phyloP scores from a whole-genome alignment of 1,140 invertebrate genomes.

The Globodera rostochiensis region DNA sequence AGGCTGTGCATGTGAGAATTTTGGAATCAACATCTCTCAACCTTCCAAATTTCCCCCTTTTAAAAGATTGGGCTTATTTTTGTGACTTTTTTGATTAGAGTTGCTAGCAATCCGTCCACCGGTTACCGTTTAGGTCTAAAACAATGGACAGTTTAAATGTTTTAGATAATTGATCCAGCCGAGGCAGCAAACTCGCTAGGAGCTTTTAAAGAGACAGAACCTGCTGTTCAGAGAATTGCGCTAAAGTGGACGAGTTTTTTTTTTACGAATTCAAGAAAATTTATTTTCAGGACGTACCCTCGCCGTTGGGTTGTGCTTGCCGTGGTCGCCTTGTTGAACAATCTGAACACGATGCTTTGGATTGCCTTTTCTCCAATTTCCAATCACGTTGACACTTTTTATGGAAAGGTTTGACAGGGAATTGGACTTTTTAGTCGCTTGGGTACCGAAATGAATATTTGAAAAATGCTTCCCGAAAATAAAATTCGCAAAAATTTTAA shows the following conservation, averaged over 20 bases:
- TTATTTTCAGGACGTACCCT: slow-evolving; percentile 49
- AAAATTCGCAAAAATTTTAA: too few species aligned
- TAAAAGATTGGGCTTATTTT: background rate
- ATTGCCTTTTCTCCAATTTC: slow-evolving; percentile 54
- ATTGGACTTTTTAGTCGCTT: too few species aligned
- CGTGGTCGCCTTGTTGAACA: slow-evolving; percentile 53
- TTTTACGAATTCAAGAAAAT: slow-evolving; percentile 6
- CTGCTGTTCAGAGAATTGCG: slow-evolving; percentile 31
- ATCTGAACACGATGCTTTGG: slow-evolving; percentile 51
- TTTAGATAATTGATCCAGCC: slow-evolving; percentile 39
- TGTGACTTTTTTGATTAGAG: background rate
- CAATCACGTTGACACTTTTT: slow-evolving; percentile 52
- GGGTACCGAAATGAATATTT: too few species aligned
- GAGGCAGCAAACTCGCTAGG: slow-evolving; percentile 35
- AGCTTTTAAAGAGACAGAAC: slow-evolving; percentile 37
- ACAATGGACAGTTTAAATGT: background rate
- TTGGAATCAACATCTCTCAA: too few species aligned
- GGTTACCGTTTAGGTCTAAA: background rate
- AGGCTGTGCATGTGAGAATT: background rate
- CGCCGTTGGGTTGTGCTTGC: slow-evolving; percentile 52
- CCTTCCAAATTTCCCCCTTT: background rate
- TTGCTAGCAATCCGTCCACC: background rate
- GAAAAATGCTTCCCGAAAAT: too few species aligned
- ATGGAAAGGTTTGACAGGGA: slow-evolving; percentile 22
- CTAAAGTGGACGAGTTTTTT: slow-evolving; percentile 35